Conservation (phyloP, 1,140 invertebrate genomes). For the Chelonus insularis region DNA sequence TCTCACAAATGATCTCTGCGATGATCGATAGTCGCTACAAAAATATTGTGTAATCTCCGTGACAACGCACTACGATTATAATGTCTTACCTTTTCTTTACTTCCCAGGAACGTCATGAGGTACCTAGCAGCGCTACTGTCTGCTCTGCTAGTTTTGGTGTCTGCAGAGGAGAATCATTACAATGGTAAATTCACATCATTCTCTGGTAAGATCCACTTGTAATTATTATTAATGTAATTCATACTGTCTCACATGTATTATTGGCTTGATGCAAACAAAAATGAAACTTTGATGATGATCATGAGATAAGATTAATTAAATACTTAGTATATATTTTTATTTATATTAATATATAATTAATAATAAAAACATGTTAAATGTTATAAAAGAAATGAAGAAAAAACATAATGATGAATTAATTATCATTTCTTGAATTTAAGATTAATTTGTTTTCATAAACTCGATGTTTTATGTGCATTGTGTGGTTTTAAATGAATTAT, state of each 20-base stretch:
- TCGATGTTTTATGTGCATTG: background rate
- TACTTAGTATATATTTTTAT: too few species aligned
- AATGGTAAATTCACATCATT: background rate
- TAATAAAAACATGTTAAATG: too few species aligned
- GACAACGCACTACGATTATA: constrained; percentile 8
- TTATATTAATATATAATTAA: too few species aligned
- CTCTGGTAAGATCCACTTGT: background rate
- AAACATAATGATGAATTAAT: too few species aligned
- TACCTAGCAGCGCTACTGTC: background rate
- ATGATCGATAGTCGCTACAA: constrained; percentile 24
- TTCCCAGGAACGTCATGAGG: constrained; percentile 10
- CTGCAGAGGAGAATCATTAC: background rate
- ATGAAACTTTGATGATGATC: too few species aligned
- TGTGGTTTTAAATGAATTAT: background rate
- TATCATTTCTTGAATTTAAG: too few species aligned
- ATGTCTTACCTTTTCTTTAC: background rate
- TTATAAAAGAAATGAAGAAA: too few species aligned
- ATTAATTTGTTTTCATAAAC: too few species aligned
- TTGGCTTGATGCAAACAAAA: too few species aligned
- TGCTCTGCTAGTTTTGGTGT: background rate
- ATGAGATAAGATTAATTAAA: too few species aligned
- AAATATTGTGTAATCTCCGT: constrained; percentile 24
- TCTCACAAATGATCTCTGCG: constrained; percentile 23
- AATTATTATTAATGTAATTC: background rate
- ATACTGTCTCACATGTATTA: background rate